Percentiles rank a stretch among this genome's conserved stretches.
Conservation (phyloP, 2,113 vertebrate species). For the Channa maculata region DNA sequence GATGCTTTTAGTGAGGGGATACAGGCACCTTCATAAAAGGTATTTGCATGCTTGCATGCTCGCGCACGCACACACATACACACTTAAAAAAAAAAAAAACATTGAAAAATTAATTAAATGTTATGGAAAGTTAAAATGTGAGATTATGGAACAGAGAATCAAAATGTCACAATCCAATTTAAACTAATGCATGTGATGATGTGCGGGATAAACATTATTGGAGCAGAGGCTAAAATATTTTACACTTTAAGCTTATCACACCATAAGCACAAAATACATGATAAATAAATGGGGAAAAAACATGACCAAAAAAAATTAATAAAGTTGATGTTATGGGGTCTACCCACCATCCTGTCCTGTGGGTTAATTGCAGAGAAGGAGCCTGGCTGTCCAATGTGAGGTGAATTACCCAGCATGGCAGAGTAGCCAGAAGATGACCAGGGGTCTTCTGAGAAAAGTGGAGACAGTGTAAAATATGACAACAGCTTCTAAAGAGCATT, state of each 20-base stretch:
- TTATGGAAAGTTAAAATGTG: too few species aligned
- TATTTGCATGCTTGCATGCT: too few species aligned
- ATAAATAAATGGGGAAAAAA: neutral
- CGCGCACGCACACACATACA: conserved; percentile 35
- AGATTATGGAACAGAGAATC: neutral
- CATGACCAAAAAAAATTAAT: neutral
- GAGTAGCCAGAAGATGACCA: conserved; percentile 93
- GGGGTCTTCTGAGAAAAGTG: conserved; percentile 83
- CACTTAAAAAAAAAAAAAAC: conserved; percentile 9
- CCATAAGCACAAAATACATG: too few species aligned
- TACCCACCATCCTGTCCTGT: conserved; percentile 94
- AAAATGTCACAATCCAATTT: neutral
- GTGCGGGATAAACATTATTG: too few species aligned
- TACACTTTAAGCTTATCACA: neutral
- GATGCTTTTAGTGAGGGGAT: conserved; percentile 49
- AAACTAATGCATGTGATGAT: neutral
- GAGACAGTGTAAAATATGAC: conserved; percentile 53
- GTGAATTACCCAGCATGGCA: conserved; percentile 90
- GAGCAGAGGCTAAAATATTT: too few species aligned
- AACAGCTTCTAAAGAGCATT: neutral
- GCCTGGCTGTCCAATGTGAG: conserved; percentile 88
- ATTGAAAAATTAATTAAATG: neutral
- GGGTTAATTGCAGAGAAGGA: conserved; percentile 91
- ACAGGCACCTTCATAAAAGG: conserved; percentile 50
- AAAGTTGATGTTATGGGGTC: neutral